Base-by-base conservation (phyloP, 2,797 vertebrate species). In the Anisognathus igniventris region DNA sequence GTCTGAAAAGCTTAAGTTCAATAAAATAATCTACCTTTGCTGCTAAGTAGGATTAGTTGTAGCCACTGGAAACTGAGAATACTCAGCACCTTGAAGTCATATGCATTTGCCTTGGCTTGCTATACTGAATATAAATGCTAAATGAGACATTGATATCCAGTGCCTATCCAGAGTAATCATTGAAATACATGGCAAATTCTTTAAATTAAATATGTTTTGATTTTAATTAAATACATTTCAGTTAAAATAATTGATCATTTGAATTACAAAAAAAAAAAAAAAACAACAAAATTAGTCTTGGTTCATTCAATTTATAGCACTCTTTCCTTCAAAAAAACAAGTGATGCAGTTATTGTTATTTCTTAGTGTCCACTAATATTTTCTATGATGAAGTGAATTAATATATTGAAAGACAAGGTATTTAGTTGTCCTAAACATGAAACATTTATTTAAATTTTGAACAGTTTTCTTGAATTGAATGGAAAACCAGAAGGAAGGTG, bases 41-140 rank as follows among this genome's bases (percentile, higher is more conserved):
- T 86, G 54, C 61, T 90, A 66, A 84, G 76, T 53, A 95, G 88
- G 80, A 86, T 95, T 92, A 95, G 83, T 72, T 92, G 73, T 40
- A 86, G 48, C 47, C 73, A 60, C 45, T 71, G 85, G 86, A 93
- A 93, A 10, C 44, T 84, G 51, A 78, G n/a, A 91, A 50, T 72
- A 17, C 44, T 84, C 47, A 79, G 54, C 40, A 85, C 64, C 61
- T 80, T 74, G 24, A 89, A 62, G 40, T 82, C 9, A 0, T 39
- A 22, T 68, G 28, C 53, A 37, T 75, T 92, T 92, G 16, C 25
- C 14, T 85, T 83, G 71, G 71, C 37, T 87, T 64, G 66, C 75
- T 91, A 7, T 62, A 14, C 39, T 86, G 62, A 71, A 77, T 76
- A 56, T 92, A 67, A 96, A 95, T 86, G 31, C 66, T 20, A 85